A percentile compares a stretch with the other conserved stretches of the same genome.
Conservation (phyloP, 2,797 vertebrate species). For the Pseudomugil tenellus region DNA sequence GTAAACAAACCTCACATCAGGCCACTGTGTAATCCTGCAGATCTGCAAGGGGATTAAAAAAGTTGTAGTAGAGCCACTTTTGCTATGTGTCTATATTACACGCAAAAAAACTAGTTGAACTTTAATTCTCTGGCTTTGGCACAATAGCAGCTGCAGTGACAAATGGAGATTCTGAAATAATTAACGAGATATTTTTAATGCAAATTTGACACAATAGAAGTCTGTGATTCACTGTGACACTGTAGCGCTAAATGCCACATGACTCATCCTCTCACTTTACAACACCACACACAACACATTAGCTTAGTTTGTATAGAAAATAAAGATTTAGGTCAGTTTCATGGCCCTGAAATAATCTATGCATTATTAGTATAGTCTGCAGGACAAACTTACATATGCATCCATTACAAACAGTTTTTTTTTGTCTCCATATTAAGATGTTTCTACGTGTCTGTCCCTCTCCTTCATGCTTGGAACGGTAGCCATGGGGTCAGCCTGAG, state of each 20-base stretch:
- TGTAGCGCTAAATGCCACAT: conserved; percentile 26
- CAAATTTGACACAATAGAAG: conserved; percentile 50
- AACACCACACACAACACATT: conserved; percentile 16
- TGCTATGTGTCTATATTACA: neutral
- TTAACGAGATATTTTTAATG: conserved; percentile 33
- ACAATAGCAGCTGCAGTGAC: conserved; percentile 24
- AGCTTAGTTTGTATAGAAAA: conserved; percentile 17
- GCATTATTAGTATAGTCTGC: conserved; percentile 13
- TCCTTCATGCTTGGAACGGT: conserved; percentile 54
- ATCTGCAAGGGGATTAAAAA: conserved; percentile 6
- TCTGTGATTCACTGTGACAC: conserved; percentile 57
- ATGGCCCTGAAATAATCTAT: conserved; percentile 12
- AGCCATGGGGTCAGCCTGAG: conserved; percentile 34
- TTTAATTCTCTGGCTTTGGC: conserved; percentile 13
- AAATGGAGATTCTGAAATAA: conserved; percentile 27
- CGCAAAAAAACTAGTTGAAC: conserved; percentile 23
- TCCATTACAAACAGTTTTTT: conserved; percentile 4
- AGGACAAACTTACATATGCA: too few relatives aligned
- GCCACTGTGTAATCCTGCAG: conserved; percentile 5
- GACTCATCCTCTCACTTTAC: conserved; percentile 44
- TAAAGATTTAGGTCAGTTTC: neutral
- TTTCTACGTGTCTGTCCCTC: conserved; percentile 33
- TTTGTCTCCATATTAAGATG: conserved; percentile 16
- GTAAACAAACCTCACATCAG: neutral
- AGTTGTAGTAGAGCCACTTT: neutral